Evolutionary conservation across 2,797 vertebrate species (phyloP).

Genomic region (Macroramphosus scolopax): DNA sequence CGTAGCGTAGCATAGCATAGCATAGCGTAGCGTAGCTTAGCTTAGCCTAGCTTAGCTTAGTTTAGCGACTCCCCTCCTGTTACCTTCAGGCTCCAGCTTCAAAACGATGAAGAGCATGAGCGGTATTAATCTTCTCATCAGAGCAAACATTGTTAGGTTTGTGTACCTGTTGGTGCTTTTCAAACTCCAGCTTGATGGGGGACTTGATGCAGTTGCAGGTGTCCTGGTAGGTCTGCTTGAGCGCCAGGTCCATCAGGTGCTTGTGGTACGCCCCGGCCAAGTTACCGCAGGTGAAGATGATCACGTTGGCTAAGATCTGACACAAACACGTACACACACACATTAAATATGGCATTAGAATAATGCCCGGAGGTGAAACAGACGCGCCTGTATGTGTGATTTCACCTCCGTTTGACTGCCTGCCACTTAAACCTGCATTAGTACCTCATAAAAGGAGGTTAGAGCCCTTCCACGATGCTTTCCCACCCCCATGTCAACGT

Average conservation of each 20-base stretch:
- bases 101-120: no score
- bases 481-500: constrained; percentile 45
- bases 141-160: no score
- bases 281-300: constrained; percentile 97
- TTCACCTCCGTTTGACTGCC: constrained; percentile 12
- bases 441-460: constrained; percentile 46
- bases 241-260: constrained; percentile 94
- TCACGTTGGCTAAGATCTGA: constrained; percentile 94
- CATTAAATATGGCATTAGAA: constrained; percentile 13
- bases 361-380: constrained; percentile 14
- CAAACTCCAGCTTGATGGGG: constrained; percentile 97
- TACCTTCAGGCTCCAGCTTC: no score
- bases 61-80: no score
- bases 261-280: constrained; percentile 96
- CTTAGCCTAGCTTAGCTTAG: no score
- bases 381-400: constrained; percentile 14
- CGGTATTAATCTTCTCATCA: no score
- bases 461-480: constrained; percentile 23
- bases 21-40: no score
- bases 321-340: constrained; percentile 13
- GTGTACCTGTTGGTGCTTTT: constrained; percentile 98
- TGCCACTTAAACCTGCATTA: constrained; percentile 36
- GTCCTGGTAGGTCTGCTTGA: constrained; percentile 95
- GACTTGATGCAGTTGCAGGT: constrained; percentile 99
- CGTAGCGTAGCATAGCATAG: no score